Evolutionary conservation across 2,888 invertebrate species (phyloP).

Genomic region (Xiphydria camelus): DNA sequence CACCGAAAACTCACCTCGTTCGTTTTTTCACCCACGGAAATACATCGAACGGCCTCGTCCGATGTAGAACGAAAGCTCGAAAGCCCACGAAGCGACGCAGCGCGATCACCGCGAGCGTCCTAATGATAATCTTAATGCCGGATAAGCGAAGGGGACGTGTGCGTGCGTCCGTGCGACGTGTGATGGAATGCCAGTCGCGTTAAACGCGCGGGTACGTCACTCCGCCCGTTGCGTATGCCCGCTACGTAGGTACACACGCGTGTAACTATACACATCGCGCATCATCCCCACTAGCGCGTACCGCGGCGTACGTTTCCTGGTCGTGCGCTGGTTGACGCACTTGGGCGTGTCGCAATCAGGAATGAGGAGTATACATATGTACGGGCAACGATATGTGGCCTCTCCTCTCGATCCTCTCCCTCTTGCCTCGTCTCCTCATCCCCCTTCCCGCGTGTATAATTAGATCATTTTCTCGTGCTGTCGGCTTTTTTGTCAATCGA

Average conservation of each 20-base stretch:
- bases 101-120: too few species aligned
- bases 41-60: too few species aligned
- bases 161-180: constrained; percentile 15
- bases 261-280: constrained; percentile 13
- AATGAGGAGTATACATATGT: constrained; percentile 12
- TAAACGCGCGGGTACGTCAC: constrained; percentile 20
- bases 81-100: too few species aligned
- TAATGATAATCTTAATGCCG: constrained; percentile 28
- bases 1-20: too few species aligned
- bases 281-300: too few species aligned
- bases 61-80: too few species aligned
- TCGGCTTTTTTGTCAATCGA: constrained; percentile 25
- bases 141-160: constrained; percentile 13
- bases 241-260: constrained; percentile 10
- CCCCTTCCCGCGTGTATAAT: constrained; percentile 24
- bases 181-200: constrained; percentile 34
- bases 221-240: constrained; percentile 5
- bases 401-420: constrained; percentile 14
- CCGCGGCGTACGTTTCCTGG: constrained; percentile 36
- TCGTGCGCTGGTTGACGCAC: constrained; percentile 24
- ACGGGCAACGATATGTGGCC: constrained; percentile 12
- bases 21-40: too few species aligned
- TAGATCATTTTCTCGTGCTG: constrained; percentile 31
- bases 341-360: constrained; percentile 37
- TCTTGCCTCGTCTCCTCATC: constrained; percentile 12